A percentile compares a stretch with the other conserved stretches of the same genome.
Conservation (phyloP, 2,797 vertebrate genomes). For the Astyanax mexicanus region DNA sequence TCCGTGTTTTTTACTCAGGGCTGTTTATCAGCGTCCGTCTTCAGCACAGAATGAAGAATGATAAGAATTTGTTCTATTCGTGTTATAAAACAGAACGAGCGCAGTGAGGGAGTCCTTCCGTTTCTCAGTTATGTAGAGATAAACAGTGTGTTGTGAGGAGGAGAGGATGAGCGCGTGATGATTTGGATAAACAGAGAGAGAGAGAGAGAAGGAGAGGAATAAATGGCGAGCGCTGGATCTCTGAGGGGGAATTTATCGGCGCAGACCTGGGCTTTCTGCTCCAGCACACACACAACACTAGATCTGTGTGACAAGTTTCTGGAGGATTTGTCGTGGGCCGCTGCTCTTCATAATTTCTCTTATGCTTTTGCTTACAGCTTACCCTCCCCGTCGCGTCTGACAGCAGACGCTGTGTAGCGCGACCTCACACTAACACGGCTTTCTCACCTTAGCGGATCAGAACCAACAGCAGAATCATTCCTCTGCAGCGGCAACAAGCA, state of each 20-base stretch:
- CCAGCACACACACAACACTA: slow-evolving; percentile 53
- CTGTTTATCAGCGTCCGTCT: neutral
- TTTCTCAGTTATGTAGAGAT: slow-evolving; percentile 76
- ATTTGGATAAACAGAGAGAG: slow-evolving; percentile 58
- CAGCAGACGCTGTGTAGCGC: slow-evolving; percentile 16
- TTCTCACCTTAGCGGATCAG: slow-evolving; percentile 20
- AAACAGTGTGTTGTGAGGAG: slow-evolving; percentile 78
- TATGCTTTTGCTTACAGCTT: slow-evolving; percentile 33
- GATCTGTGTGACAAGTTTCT: slow-evolving; percentile 60
- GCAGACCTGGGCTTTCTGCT: slow-evolving; percentile 65
- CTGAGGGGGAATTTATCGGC: slow-evolving; percentile 70
- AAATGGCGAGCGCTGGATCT: slow-evolving; percentile 68
- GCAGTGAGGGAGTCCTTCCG: slow-evolving; percentile 72
- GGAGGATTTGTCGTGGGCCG: slow-evolving; percentile 71
- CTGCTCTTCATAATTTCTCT: slow-evolving; percentile 70
- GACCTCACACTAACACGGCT: slow-evolving; percentile 10
- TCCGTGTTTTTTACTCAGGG: slow-evolving; percentile 1
- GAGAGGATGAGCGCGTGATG: slow-evolving; percentile 64
- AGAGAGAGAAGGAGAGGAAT: slow-evolving; percentile 2
- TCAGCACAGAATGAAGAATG: slow-evolving; percentile 34
- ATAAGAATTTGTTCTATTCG: slow-evolving; percentile 61
- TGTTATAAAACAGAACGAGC: slow-evolving; percentile 62
- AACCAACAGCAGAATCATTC: neutral
- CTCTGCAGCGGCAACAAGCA: neutral
- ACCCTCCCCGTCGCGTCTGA: slow-evolving; percentile 25